phyloP scores from a whole-genome alignment of 1,140 invertebrate species.

The Procambarus virginalis region DNA sequence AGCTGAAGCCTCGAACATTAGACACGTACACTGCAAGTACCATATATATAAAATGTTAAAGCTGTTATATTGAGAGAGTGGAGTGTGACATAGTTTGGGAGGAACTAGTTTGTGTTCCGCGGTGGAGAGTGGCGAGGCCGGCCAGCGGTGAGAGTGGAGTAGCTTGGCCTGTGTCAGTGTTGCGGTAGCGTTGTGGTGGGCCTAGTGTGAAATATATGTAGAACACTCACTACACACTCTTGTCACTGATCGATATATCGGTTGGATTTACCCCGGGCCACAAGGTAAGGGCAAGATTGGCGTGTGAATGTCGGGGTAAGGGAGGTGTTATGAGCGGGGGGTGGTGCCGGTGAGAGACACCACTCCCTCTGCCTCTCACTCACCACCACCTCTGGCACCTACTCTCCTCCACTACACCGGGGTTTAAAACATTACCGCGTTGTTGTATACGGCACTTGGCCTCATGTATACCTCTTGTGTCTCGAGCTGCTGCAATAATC shows the following conservation, averaged over 20 bases:
- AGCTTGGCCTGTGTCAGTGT: constrained; percentile 47
- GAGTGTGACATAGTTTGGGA: background rate
- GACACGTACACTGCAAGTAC: too few species aligned
- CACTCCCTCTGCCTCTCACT: constrained; percentile 2
- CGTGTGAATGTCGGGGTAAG: background rate
- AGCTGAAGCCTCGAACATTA: background rate
- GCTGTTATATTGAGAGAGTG: constrained; percentile 26
- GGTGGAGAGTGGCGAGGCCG: background rate
- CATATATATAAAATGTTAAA: background rate
- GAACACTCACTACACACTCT: constrained; percentile 21
- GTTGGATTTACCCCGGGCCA: constrained; percentile 42
- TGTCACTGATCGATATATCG: constrained; percentile 32
- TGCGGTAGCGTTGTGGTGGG: constrained; percentile 51
- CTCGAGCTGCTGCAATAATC: too few species aligned
- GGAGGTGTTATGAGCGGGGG: background rate
- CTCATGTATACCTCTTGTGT: too few species aligned
- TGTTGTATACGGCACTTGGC: too few species aligned
- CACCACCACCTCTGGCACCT: background rate
- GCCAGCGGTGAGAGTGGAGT: constrained; percentile 23
- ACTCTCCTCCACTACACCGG: too few species aligned
- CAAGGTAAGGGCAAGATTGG: constrained; percentile 36
- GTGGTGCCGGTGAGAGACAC: constrained; percentile 21
- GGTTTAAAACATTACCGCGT: too few species aligned
- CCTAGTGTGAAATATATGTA: constrained; percentile 43
- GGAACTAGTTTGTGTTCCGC: constrained; percentile 56